A percentile compares a stretch with the other conserved stretches of the same genome.
Conservation (phyloP, 1,140 invertebrate species). For the Drosophila guanche region DNA sequence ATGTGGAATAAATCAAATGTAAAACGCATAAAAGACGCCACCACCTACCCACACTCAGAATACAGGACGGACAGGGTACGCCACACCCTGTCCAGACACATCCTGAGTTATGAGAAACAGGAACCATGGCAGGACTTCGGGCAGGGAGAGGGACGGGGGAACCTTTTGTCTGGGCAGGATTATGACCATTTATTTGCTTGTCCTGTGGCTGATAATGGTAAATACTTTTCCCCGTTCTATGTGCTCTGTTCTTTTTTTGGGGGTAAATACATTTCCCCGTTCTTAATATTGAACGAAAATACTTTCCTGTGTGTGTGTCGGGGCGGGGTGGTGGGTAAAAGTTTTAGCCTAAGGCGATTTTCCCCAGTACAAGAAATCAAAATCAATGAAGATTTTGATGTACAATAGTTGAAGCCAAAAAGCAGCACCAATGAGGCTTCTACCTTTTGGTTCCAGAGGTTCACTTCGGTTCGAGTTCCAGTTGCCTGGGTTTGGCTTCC, state of each 20-base stretch:
- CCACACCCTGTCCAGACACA: slow-evolving; percentile 45
- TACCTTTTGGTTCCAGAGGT: slow-evolving; percentile 28
- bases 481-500: slow-evolving; percentile 30
- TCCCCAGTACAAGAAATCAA: slow-evolving; percentile 62
- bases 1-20: slow-evolving; percentile 77
- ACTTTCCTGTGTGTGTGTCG: slow-evolving; percentile 23
- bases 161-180: slow-evolving; percentile 67
- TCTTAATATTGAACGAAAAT: slow-evolving; percentile 11
- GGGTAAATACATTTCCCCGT: slow-evolving; percentile 1
- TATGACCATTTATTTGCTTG: slow-evolving; percentile 78
- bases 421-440: slow-evolving; percentile 47
- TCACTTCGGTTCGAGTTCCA: slow-evolving; percentile 7
- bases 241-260: too few species aligned
- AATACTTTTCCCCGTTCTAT: too few species aligned
- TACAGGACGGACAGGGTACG: background rate
- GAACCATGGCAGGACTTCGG: slow-evolving; percentile 11
- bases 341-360: slow-evolving; percentile 71
- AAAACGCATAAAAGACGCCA: slow-evolving; percentile 66
- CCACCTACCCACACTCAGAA: background rate
- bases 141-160: too few species aligned
- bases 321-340: slow-evolving; percentile 24
- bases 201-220: slow-evolving; percentile 19
- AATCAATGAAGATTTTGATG: slow-evolving; percentile 73
- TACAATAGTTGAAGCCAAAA: slow-evolving; percentile 18
- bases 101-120: slow-evolving; percentile 40